Evolutionary conservation across 2,888 invertebrate species (phyloP).

Genomic region (Lasioglossum malachurum): DNA sequence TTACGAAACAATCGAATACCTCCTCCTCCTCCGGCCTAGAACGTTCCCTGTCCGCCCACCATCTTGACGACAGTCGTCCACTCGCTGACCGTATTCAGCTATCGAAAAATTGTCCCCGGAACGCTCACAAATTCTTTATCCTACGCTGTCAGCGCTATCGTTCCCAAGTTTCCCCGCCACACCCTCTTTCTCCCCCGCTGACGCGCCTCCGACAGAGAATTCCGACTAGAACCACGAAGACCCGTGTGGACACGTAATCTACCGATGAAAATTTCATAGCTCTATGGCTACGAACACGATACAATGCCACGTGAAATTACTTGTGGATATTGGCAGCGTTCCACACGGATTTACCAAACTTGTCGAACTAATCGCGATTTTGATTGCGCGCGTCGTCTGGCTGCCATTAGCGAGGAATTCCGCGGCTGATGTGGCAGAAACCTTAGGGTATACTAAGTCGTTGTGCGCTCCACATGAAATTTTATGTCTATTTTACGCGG

Average conservation of each 20-base stretch:
- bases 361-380: not conserved
- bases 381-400: not conserved
- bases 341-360: not conserved
- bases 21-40: not conserved
- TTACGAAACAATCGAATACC: slow-evolving; percentile 35
- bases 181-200: not conserved
- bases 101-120: not conserved
- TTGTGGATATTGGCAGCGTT: not conserved
- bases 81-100: not conserved
- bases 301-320: too few relatives aligned
- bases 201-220: not conserved
- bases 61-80: not conserved
- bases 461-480: slow-evolving; percentile 58
- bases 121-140: not conserved
- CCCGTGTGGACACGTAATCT: too few relatives aligned
- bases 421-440: not conserved
- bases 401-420: not conserved
- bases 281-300: too few relatives aligned
- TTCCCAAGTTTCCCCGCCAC: not conserved
- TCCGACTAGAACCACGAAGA: not conserved
- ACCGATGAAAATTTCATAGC: not conserved
- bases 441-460: not conserved
- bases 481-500: slow-evolving; percentile 68
- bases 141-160: not conserved
- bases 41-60: slow-evolving; percentile 23